Base-by-base conservation (phyloP, 64 coral and sea anemone genomes). In the Porites lutea region DNA sequence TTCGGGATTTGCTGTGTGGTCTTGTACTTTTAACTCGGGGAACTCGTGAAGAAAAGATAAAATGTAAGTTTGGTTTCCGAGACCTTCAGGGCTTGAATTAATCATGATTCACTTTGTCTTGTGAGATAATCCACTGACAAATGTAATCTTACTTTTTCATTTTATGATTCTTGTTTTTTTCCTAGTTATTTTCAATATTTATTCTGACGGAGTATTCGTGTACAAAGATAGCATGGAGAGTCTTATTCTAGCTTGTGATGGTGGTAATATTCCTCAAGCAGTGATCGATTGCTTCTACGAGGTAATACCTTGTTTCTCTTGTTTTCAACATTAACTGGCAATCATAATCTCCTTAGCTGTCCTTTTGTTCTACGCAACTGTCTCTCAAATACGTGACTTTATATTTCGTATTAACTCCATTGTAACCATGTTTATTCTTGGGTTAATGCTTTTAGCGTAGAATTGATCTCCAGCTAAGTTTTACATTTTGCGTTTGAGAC, bases 161-260 rank as follows among this genome's bases (percentile, higher is more conserved):
- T 63, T 4, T 75, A 37, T 37, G 27, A 1, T 59, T 75, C 23
- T 43, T 87, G 48, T 90, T 59, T 75, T 83, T 76, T 5, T 51
- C 88, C 27, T 60, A 99, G 97, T 99, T 86, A 80, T 99, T 55
- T 99, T 99, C 82, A 91, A 95, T 93, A 92, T 99, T 71, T 99
- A 96, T 96, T 96, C 97, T 53, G 97, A 99, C 79, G 97, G 94
- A 43, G 82, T 46, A 13, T 74, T 87, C 68, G 94, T 99, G 64
- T 59, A 90, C 74, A 96, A 92, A 73, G 94, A 99, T 78, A 90
- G 88, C 54, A 90, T 99, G 89, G 97, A 96, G 81, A 96, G 94
- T 82, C 78, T 92, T 18, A 93, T 99, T 83, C 59, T 99, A 27
- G 91, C 91, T 66, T 93, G 88, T 59, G 97, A 99, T 88, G 97